A percentile compares a stretch with the other conserved stretches of the same genome.
Evolutionary conservation across 2,888 invertebrate species (phyloP).

Genomic region (Rhopalosiphum nymphaeae): DNA sequence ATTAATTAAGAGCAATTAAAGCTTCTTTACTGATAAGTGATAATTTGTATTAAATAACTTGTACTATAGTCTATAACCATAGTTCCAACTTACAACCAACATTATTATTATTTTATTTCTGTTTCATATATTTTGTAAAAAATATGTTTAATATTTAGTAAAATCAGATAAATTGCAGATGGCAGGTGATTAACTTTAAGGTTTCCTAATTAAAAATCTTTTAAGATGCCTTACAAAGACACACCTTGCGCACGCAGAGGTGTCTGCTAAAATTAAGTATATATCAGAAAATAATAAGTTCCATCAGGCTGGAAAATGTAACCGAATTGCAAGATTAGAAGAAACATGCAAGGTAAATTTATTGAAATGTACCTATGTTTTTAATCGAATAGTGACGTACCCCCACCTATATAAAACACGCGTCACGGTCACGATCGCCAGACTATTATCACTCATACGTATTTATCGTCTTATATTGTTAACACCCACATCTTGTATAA

Average conservation of each 20-base stretch:
- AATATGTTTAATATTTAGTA: not conserved
- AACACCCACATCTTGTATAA: not conserved
- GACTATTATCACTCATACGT: not conserved
- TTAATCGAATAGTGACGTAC: not conserved
- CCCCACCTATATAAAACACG: not conserved
- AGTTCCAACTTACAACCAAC: not conserved
- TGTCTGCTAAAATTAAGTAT: not conserved
- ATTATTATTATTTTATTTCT: not conserved
- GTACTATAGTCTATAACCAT: not conserved
- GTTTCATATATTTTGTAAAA: not conserved
- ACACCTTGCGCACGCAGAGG: not conserved
- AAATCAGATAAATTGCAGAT: not conserved
- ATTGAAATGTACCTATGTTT: not conserved
- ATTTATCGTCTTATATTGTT: not conserved
- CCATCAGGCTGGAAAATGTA: not conserved
- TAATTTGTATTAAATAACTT: not conserved
- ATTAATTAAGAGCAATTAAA: not conserved
- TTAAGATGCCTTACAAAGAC: not conserved
- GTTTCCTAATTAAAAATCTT: not conserved
- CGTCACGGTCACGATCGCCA: not conserved
- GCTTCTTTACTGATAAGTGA: not conserved
- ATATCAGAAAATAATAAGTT: too few relatives aligned
- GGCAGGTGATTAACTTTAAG: not conserved
- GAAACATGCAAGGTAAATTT: not conserved
- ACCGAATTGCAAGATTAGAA: not conserved